Evolutionary conservation across 2,797 vertebrate species (phyloP).

Genomic region (Microctenopoma steveboyesi): DNA sequence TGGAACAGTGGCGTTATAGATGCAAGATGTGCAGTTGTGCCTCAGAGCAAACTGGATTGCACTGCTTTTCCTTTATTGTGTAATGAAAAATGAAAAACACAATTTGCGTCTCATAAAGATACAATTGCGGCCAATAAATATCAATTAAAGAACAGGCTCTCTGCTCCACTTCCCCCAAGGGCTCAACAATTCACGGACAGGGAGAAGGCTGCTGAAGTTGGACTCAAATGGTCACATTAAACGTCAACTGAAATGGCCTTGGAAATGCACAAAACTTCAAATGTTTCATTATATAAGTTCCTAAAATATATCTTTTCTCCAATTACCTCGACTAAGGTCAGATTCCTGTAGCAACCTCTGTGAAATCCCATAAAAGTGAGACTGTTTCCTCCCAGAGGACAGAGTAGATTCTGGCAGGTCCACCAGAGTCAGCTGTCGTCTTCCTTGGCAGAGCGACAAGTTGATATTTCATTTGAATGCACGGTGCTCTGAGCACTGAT

Average conservation of each 20-base stretch:
- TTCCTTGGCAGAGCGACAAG: slow-evolving; percentile 78
- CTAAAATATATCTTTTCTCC: slow-evolving; percentile 44
- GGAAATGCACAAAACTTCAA: slow-evolving; percentile 33
- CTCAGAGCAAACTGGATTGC: slow-evolving; percentile 29
- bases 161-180: slow-evolving; percentile 30
- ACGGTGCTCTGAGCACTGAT: slow-evolving; percentile 67
- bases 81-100: slow-evolving; percentile 22
- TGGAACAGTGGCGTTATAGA: neutral
- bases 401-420: slow-evolving; percentile 66
- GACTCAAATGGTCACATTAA: slow-evolving; percentile 31
- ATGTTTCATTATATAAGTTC: slow-evolving; percentile 36
- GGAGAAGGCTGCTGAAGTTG: slow-evolving; percentile 31
- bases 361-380: slow-evolving; percentile 65
- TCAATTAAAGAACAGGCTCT: slow-evolving; percentile 50
- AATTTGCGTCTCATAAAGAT: slow-evolving; percentile 47
- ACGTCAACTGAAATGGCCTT: slow-evolving; percentile 34
- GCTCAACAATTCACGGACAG: slow-evolving; percentile 35
- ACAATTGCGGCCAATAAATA: slow-evolving; percentile 56
- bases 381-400: slow-evolving; percentile 31
- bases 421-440: slow-evolving; percentile 70
- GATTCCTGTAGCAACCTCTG: slow-evolving; percentile 58
- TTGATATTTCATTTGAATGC: slow-evolving; percentile 85
- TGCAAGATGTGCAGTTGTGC: slow-evolving; percentile 14
- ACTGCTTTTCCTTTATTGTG: slow-evolving; percentile 29
- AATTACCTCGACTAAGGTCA: slow-evolving; percentile 54